phyloP scores from a whole-genome alignment of 2,888 invertebrate species.

The Pandemis heparana region DNA sequence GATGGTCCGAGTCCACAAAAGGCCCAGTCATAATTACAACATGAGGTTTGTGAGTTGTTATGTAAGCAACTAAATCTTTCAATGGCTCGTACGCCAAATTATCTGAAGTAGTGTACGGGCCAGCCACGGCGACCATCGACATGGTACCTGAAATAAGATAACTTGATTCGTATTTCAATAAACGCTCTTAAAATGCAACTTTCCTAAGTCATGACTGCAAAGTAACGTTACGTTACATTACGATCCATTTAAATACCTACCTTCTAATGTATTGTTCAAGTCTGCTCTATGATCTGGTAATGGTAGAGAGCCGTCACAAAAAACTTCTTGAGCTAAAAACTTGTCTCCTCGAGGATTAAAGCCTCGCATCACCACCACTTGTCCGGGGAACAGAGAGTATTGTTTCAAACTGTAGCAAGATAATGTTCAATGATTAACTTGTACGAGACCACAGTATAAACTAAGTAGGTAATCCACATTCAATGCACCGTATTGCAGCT shows the following conservation, averaged over 20 bases:
- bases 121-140: slow-evolving; percentile 91
- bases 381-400: slow-evolving; percentile 92
- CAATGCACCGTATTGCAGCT: no score
- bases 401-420: slow-evolving; percentile 70
- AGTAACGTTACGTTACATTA: neutral
- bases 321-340: slow-evolving; percentile 89
- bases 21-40: slow-evolving; percentile 94
- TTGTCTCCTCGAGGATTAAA: slow-evolving; percentile 89
- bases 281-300: slow-evolving; percentile 63
- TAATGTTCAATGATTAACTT: neutral
- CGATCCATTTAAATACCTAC: slow-evolving; percentile 49
- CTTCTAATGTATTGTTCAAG: slow-evolving; percentile 70
- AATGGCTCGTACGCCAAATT: slow-evolving; percentile 93
- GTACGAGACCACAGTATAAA: no score
- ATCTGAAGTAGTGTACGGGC: slow-evolving; percentile 93
- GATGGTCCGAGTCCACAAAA: slow-evolving; percentile 91
- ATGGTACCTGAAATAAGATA: slow-evolving; percentile 76
- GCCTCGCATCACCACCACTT: slow-evolving; percentile 91
- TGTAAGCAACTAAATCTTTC: slow-evolving; percentile 89
- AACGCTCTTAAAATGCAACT: neutral
- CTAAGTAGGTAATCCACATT: no score
- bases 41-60: slow-evolving; percentile 90
- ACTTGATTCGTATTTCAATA: neutral
- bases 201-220: neutral
- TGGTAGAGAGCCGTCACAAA: slow-evolving; percentile 79